A percentile compares a stretch with the other conserved stretches of the same genome.
Evolutionary conservation across 2,797 vertebrate species (phyloP).

Genomic region (Strix occidentalis): DNA sequence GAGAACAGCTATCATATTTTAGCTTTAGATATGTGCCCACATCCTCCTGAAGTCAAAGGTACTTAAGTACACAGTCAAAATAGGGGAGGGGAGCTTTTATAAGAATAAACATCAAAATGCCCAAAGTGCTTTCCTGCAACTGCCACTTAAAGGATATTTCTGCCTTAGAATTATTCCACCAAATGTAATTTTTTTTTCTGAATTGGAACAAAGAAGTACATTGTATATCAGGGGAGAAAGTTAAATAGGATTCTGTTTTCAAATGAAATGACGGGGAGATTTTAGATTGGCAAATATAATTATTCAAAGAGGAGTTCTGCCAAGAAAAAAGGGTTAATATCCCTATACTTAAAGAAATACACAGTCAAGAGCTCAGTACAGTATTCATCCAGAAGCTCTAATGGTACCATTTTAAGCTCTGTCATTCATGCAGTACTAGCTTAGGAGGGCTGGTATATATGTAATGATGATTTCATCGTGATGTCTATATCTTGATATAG

Average conservation of each 20-base stretch:
- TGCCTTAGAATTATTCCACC: neutral
- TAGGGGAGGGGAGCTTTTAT: neutral
- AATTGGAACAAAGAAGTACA: neutral
- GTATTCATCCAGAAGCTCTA: neutral
- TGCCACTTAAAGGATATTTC: neutral
- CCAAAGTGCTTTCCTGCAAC: neutral
- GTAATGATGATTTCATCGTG: neutral
- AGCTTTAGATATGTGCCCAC: neutral
- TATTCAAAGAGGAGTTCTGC: neutral
- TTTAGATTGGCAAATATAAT: neutral
- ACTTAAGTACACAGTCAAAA: neutral
- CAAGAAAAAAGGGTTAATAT: neutral
- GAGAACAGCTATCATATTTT: neutral
- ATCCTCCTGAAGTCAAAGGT: neutral
- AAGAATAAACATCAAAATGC: neutral
- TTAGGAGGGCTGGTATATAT: neutral
- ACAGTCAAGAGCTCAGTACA: neutral
- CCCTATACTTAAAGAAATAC: neutral
- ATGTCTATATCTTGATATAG: neutral
- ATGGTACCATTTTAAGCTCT: neutral
- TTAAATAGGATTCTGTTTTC: neutral
- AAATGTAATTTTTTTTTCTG: neutral
- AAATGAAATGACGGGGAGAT: neutral
- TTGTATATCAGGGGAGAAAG: neutral
- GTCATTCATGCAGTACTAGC: neutral